These are phyloP conservation scores for Paguma larvata DNA, from an alignment of 2,797 vertebrate species.

Conservation along the genomic window DNA sequence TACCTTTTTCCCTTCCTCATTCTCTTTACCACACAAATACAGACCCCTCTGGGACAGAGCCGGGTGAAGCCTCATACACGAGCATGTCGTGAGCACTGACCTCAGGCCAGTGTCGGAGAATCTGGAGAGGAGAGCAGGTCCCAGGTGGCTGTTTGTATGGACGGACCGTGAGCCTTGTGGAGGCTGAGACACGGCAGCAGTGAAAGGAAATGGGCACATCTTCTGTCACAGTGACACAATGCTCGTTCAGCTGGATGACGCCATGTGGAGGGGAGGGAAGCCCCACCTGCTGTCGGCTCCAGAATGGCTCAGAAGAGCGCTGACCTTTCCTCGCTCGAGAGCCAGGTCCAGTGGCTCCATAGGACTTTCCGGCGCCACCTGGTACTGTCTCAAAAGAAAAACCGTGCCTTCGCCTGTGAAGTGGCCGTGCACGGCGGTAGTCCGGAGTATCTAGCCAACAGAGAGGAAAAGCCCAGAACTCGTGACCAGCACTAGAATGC, in stretches of 20 bases:
- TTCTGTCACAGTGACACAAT: neutral
- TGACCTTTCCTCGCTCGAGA: neutral
- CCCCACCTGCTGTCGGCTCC: neutral
- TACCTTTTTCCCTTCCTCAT: neutral
- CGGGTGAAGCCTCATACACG: neutral
- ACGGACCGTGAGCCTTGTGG: neutral
- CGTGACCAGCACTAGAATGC: neutral
- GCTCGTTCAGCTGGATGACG: neutral
- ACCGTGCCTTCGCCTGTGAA: fast-evolving
- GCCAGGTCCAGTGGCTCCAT: neutral
- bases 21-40: neutral
- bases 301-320: neutral
- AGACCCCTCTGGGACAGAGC: neutral
- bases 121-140: neutral
- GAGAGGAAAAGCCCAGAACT: neutral
- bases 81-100: fast-evolving
- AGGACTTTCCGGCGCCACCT: neutral
- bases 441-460: neutral
- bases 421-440: fast-evolving
- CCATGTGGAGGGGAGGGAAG: neutral
- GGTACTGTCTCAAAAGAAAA: neutral
- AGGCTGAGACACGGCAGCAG: neutral
- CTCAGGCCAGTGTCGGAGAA: fast-evolving
- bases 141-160: neutral
- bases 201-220: neutral